These are phyloP conservation scores for Amazona vittata DNA, from an alignment of 2,113 vertebrate species.

Conservation along the genomic window DNA sequence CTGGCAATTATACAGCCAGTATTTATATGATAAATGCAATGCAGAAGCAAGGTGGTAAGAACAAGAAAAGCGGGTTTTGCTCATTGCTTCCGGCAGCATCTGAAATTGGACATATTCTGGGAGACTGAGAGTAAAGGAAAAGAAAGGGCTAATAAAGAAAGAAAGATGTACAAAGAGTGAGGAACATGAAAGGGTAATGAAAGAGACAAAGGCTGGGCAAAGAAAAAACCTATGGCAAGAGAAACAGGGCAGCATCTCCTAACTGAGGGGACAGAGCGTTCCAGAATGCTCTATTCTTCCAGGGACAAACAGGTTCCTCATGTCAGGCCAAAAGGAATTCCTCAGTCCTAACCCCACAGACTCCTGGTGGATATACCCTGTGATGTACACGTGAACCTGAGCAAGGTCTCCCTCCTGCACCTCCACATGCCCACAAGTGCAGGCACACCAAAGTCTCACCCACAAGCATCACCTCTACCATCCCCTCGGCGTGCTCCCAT, in stretches of 20 bases:
- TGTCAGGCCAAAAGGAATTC: neutral
- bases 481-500: rapidly evolving
- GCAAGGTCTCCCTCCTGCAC: neutral
- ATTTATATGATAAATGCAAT: slow-evolving; percentile 59
- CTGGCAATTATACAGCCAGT: slow-evolving; percentile 67
- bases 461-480: neutral
- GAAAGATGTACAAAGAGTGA: neutral
- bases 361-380: neutral
- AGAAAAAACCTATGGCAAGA: neutral
- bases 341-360: neutral
- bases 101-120: neutral
- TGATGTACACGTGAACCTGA: neutral
- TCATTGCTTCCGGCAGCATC: slow-evolving; percentile 32
- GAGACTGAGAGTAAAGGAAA: neutral
- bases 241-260: neutral
- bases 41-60: slow-evolving; percentile 28
- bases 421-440: neutral
- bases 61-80: slow-evolving; percentile 77
- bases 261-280: neutral
- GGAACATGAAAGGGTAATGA: neutral
- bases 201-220: neutral
- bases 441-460: neutral
- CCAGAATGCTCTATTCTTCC: neutral
- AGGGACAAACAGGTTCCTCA: neutral
- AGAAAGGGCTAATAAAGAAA: neutral